These are phyloP conservation scores for Holothuria glaberrima DNA, from an alignment of 35 echinoderm and acorn worm genomes.

Conservation along the genomic window DNA sequence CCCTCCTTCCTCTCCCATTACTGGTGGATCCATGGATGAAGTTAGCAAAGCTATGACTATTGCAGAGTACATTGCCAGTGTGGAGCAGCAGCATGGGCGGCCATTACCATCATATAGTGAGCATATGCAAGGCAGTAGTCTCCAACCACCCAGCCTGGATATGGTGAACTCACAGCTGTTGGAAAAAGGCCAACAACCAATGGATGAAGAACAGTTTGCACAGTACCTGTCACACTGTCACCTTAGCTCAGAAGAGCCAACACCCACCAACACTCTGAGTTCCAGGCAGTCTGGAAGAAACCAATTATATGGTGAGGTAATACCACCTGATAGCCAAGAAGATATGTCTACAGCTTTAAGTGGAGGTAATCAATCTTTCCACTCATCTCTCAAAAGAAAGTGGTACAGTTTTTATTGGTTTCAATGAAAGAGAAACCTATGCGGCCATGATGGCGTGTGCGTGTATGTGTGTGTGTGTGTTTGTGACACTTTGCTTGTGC, in stretches of 20 bases:
- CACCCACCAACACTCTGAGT: conserved; percentile 59
- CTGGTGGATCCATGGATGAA: conserved; percentile 34
- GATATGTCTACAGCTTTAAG: too few relatives aligned
- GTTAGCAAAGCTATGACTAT: conserved; percentile 28
- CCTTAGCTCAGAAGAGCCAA: conserved; percentile 50
- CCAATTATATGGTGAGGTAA: not conserved
- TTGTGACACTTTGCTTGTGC: too few relatives aligned
- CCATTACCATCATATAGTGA: conserved; percentile 9
- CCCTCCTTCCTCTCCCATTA: conserved; percentile 89
- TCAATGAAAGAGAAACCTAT: too few relatives aligned
- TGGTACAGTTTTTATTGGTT: too few relatives aligned
- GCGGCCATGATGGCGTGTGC: too few relatives aligned
- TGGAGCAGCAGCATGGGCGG: conserved; percentile 7
- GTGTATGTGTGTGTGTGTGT: too few relatives aligned
- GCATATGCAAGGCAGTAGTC: not conserved
- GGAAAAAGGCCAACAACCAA: not conserved
- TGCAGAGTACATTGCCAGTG: conserved; percentile 36
- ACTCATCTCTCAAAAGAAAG: too few relatives aligned
- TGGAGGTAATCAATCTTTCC: too few relatives aligned
- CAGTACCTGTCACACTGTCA: conserved; percentile 57
- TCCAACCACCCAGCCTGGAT: conserved; percentile 16
- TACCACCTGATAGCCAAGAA: too few relatives aligned
- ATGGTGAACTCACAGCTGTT: conserved; percentile 6
- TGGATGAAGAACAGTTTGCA: conserved; percentile 74
- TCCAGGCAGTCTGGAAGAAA: conserved; percentile 43